phyloP scores from a whole-genome alignment of 2,113 vertebrate species.

The Crotalus tigris region DNA sequence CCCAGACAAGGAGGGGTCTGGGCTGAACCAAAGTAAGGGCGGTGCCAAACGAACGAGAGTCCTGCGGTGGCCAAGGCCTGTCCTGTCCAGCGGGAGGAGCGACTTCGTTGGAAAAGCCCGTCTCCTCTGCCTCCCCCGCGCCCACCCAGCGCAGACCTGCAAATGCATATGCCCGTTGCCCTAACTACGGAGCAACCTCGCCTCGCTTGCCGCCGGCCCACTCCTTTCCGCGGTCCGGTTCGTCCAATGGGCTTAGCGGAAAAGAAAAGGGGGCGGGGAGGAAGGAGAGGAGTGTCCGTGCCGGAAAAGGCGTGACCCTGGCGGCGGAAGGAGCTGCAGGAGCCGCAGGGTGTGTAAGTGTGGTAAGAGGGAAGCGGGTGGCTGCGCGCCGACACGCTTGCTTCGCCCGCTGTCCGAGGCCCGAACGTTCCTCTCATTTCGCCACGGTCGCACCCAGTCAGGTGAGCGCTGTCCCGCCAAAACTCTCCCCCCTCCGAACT shows the following conservation, averaged over 20 bases:
- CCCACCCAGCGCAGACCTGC: not conserved
- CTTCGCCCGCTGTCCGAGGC: not conserved
- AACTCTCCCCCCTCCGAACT: not conserved
- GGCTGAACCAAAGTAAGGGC: not conserved
- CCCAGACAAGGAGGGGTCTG: not conserved
- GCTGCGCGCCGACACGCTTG: constrained; percentile 29
- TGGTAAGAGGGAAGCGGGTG: constrained; percentile 27
- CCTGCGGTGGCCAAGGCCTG: not conserved
- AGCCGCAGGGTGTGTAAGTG: constrained; percentile 47
- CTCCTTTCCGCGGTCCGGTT: constrained; percentile 4
- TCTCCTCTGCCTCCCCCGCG: not conserved
- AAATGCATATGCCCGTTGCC: not conserved
- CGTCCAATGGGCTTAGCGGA: constrained; percentile 25
- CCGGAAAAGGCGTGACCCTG: constrained; percentile 22
- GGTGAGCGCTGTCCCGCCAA: not conserved
- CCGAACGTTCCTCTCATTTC: not conserved
- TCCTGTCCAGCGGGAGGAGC: not conserved
- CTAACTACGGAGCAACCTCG: not conserved
- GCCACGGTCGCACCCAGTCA: not conserved
- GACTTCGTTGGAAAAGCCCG: not conserved
- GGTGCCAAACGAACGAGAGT: not conserved
- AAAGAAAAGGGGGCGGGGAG: not conserved
- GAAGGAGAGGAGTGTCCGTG: not conserved
- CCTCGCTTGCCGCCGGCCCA: not conserved
- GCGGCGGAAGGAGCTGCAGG: constrained; percentile 37